phyloP scores from a whole-genome alignment of 1,140 invertebrate genomes.

The Nixonia krombeini region DNA sequence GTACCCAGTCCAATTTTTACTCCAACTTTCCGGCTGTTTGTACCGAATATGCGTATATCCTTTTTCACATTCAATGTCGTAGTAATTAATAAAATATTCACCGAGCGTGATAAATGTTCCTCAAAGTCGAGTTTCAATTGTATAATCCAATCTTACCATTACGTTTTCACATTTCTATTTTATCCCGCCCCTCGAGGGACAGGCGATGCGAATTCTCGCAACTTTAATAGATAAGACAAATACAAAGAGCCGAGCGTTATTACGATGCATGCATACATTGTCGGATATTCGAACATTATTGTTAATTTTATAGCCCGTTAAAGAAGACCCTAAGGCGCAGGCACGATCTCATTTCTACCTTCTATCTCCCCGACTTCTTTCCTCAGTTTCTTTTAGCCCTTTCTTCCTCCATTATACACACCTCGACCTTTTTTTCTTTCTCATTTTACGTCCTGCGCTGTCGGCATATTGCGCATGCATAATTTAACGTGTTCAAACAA shows the following conservation, averaged over 20 bases:
- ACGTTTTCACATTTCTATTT: conserved; percentile 23
- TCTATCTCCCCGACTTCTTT: conserved; percentile 34
- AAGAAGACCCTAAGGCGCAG: conserved; percentile 30
- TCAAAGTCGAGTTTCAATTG: conserved; percentile 35
- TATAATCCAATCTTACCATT: conserved; percentile 38
- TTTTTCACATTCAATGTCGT: too few species aligned
- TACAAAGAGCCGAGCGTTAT: conserved; percentile 53
- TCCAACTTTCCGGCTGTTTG: too few species aligned
- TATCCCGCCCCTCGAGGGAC: conserved; percentile 32
- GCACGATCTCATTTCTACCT: conserved; percentile 40
- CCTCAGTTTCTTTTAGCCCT: conserved; percentile 43
- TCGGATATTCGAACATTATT: conserved; percentile 59
- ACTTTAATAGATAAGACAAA: conserved; percentile 23
- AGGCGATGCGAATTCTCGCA: conserved; percentile 21
- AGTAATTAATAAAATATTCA: too few species aligned
- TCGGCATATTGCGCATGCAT: conserved; percentile 70
- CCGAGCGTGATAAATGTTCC: conserved; percentile 5
- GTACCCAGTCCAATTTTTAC: too few species aligned
- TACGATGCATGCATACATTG: conserved; percentile 50
- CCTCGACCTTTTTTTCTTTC: conserved; percentile 38
- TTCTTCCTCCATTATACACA: conserved; percentile 38
- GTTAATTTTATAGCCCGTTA: conserved; percentile 61
- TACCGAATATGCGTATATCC: too few species aligned
- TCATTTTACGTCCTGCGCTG: conserved; percentile 32
- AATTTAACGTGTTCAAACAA: conserved; percentile 70